Conservation (phyloP, 2,888 invertebrate genomes). For the Labia minor region DNA sequence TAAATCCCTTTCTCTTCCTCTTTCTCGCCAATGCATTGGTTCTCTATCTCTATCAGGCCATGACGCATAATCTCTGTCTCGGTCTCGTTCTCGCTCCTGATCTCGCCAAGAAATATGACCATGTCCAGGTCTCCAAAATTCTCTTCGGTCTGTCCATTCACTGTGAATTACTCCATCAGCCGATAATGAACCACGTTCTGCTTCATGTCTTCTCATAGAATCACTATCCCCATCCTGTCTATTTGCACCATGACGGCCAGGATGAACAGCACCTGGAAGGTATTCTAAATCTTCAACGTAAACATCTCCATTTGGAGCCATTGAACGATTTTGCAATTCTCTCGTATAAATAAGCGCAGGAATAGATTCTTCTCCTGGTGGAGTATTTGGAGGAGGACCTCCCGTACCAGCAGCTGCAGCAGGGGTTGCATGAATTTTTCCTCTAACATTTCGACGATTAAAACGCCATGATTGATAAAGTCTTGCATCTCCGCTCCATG, state of each 20-base stretch:
- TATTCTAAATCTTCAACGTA: conserved; percentile 47
- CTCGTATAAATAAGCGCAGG: conserved; percentile 31
- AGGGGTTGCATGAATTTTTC: conserved; percentile 15
- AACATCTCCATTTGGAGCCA: conserved; percentile 41
- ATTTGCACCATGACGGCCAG: not conserved
- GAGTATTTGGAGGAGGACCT: conserved; percentile 34
- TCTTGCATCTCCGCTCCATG: conserved; percentile 69
- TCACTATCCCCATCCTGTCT: conserved; percentile 52
- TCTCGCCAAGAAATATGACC: conserved; percentile 23
- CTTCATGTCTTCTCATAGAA: conserved; percentile 63
- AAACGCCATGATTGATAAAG: conserved; percentile 55
- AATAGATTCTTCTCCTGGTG: conserved; percentile 33
- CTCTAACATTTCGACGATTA: conserved; percentile 47
- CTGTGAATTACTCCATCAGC: conserved; percentile 18
- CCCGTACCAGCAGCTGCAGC: conserved; percentile 23
- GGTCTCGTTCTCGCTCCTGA: not conserved
- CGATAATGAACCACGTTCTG: conserved; percentile 55
- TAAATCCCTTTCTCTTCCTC: not conserved
- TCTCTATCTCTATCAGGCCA: conserved; percentile 14
- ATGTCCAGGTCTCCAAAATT: conserved; percentile 26
- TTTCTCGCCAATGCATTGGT: not conserved
- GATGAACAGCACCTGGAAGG: conserved; percentile 15
- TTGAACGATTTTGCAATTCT: conserved; percentile 34
- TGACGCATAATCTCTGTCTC: not conserved
- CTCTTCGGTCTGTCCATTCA: conserved; percentile 28